Evolutionary conservation across 2,113 vertebrate species (phyloP).

Genomic region (Paracanthobrama guichenoti): DNA sequence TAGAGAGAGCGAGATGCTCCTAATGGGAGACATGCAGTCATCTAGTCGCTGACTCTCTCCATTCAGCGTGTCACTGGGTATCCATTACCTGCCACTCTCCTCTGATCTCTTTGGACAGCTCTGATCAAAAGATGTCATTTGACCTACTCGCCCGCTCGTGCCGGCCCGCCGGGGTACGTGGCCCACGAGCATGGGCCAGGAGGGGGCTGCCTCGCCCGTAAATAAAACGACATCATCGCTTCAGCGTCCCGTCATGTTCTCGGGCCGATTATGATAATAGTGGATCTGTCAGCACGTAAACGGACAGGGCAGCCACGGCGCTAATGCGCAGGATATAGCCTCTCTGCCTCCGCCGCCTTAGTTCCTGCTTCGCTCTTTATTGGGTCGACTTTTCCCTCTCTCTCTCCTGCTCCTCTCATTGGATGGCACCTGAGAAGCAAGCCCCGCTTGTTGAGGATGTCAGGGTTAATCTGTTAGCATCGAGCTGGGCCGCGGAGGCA

Average conservation of each 20-base stretch:
- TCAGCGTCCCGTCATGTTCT: conserved; percentile 99
- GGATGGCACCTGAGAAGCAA: conserved; percentile 48
- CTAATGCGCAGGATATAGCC: conserved; percentile 83
- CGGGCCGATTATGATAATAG: conserved; percentile 99
- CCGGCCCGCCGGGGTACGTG: conserved; percentile 54
- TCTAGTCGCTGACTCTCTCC: conserved; percentile 84
- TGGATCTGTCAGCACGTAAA: conserved; percentile 88
- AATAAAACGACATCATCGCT: conserved; percentile 99
- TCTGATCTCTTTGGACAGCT: conserved; percentile 99
- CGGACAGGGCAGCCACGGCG: conserved; percentile 88
- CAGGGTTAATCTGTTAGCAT: conserved; percentile 61
- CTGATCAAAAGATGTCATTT: conserved; percentile 99
- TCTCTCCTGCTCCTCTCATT: not conserved
- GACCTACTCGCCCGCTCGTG: conserved; percentile 89
- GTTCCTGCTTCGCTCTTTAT: conserved; percentile 43
- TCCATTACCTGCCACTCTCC: conserved; percentile 99
- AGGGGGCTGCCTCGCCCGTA: conserved; percentile 87
- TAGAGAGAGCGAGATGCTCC: conserved; percentile 65
- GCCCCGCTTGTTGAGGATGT: conserved; percentile 58
- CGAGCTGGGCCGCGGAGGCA: conserved; percentile 29
- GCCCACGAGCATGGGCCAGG: conserved; percentile 34
- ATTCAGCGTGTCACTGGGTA: conserved; percentile 91
- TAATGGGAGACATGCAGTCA: conserved; percentile 87
- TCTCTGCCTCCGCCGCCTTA: conserved; percentile 82
- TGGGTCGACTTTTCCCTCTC: conserved; percentile 34